Percentiles rank a stretch among this genome's conserved stretches.
These are phyloP conservation scores for Hylaea fasciaria DNA, from an alignment of 2,888 invertebrate genomes.

Conservation along the genomic window DNA sequence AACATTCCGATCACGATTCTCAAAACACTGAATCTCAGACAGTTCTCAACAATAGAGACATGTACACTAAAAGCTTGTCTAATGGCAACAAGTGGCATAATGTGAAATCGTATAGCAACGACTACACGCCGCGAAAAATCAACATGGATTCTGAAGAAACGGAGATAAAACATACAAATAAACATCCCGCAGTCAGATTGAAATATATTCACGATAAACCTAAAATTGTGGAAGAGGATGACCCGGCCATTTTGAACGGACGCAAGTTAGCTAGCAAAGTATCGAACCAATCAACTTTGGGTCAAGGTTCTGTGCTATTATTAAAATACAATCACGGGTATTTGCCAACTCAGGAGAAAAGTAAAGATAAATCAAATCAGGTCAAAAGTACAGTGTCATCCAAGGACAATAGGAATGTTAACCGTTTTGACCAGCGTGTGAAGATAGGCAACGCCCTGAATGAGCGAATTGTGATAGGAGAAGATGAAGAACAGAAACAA, in stretches of 20 bases:
- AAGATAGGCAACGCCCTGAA: constrained; percentile 77
- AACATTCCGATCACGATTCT: constrained; percentile 57
- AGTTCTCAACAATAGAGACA: constrained; percentile 45
- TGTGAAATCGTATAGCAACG: constrained; percentile 69
- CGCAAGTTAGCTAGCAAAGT: constrained; percentile 62
- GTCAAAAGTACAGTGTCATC: constrained; percentile 23
- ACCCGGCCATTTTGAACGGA: constrained; percentile 55
- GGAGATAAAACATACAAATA: constrained; percentile 43
- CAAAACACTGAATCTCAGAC: constrained; percentile 42
- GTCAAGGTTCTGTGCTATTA: constrained; percentile 59
- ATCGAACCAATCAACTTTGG: constrained; percentile 61
- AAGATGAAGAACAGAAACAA: constrained; percentile 60
- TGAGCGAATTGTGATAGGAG: constrained; percentile 64
- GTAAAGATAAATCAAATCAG: constrained; percentile 30
- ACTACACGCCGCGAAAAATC: constrained; percentile 65
- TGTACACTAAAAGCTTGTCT: constrained; percentile 63
- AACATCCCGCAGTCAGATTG: constrained; percentile 57
- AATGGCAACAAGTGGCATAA: constrained; percentile 74
- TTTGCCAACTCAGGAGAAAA: constrained; percentile 55
- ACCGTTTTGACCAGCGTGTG: constrained; percentile 65
- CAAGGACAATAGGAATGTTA: constrained; percentile 36
- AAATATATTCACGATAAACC: constrained; percentile 62
- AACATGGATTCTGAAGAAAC: constrained; percentile 52
- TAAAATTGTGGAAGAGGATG: constrained; percentile 51
- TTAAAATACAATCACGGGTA: constrained; percentile 71